phyloP scores from a whole-genome alignment of 92 coral and sea anemone species.

The Phymanthus crucifer region DNA sequence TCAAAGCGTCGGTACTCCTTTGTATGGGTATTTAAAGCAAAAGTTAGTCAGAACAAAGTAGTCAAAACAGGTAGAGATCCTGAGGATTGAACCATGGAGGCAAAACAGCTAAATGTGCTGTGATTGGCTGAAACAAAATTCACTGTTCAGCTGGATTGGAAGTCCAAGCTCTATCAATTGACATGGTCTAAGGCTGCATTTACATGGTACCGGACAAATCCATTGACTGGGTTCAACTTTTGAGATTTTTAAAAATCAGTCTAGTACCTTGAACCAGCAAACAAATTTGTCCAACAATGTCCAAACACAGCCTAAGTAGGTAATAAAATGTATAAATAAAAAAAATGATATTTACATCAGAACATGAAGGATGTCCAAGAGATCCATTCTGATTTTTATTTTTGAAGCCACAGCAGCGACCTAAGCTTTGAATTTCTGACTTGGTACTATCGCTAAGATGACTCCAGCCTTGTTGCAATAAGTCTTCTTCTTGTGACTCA shows the following conservation, averaged over 20 bases:
- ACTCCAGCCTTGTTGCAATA: slow-evolving; percentile 74
- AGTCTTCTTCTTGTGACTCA: slow-evolving; percentile 47
- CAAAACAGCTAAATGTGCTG: too few species aligned
- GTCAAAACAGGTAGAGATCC: too few species aligned
- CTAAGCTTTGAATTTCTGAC: slow-evolving; percentile 56
- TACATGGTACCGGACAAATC: too few species aligned
- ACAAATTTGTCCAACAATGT: too few species aligned
- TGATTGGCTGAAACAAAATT: too few species aligned
- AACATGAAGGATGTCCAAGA: slow-evolving; percentile 53
- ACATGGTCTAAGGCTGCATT: neutral
- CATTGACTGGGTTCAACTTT: neutral
- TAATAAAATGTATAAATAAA: neutral
- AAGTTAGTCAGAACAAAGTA: too few species aligned
- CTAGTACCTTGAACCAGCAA: neutral
- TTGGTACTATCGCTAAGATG: slow-evolving; percentile 58
- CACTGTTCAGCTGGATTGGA: too few species aligned
- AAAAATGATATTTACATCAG: neutral
- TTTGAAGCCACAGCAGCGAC: slow-evolving; percentile 87
- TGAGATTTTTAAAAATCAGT: neutral
- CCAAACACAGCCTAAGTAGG: too few species aligned
- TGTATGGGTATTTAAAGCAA: too few species aligned
- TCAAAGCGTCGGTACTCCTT: too few species aligned
- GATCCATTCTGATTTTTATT: slow-evolving; percentile 14
- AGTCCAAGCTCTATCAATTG: too few species aligned
- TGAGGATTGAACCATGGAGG: too few species aligned